Percentiles rank a stretch among this genome's conserved stretches.
These are phyloP conservation scores for Nyctalus aviator DNA, from an alignment of 2,797 vertebrate genomes.

Conservation along the genomic window DNA sequence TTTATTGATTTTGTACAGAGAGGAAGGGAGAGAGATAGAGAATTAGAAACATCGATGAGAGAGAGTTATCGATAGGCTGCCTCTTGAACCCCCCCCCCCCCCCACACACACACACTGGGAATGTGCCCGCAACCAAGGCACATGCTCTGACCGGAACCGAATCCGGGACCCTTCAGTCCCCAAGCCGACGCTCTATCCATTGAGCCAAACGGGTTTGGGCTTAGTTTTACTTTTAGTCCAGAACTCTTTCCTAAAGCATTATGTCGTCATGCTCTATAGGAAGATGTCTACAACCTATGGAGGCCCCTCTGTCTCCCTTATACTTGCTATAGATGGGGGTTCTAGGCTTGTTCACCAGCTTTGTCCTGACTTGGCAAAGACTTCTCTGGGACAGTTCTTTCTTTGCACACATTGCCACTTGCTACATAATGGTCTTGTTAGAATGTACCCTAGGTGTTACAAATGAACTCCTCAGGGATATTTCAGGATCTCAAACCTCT, in stretches of 20 bases:
- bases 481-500: not conserved
- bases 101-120: no score
- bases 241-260: not conserved
- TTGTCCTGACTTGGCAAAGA: not conserved
- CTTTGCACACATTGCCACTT: not conserved
- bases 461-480: constrained; percentile 34
- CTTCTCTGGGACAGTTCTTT: not conserved
- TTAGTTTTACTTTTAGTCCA: not conserved
- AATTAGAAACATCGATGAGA: no score
- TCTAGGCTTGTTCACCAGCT: not conserved
- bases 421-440: constrained; percentile 52
- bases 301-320: not conserved
- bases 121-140: no score
- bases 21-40: no score
- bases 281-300: not conserved
- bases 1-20: no score
- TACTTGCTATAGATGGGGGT: not conserved
- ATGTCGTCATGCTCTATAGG: not conserved
- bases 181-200: no score
- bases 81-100: no score
- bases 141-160: no score
- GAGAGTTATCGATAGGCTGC: no score
- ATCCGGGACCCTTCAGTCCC: no score
- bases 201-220: not conserved
- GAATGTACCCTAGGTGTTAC: not conserved